These are phyloP conservation scores for Urocolius indicus DNA, from an alignment of 2,113 vertebrate genomes.

Conservation along the genomic window DNA sequence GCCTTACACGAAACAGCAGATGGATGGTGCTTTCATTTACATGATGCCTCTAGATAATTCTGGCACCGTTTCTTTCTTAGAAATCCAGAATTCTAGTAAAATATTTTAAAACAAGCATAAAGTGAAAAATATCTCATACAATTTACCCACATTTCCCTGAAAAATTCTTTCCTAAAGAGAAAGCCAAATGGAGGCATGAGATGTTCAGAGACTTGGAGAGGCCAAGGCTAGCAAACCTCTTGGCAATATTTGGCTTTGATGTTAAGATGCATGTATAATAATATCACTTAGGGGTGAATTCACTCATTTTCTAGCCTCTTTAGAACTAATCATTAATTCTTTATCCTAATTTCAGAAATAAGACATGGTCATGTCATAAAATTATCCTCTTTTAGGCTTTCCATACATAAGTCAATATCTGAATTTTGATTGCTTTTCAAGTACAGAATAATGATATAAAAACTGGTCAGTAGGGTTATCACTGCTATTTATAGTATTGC, in stretches of 20 bases:
- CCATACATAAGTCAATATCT: not conserved
- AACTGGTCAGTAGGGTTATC: not conserved
- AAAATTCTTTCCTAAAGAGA: not conserved
- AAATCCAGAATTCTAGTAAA: not conserved
- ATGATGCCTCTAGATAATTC: not conserved
- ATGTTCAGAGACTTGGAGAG: not conserved
- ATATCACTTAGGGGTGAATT: not conserved
- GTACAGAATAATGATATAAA: not conserved
- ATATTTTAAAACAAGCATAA: not conserved
- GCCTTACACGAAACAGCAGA: not conserved
- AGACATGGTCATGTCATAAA: slow-evolving; percentile 38
- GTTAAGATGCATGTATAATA: not conserved
- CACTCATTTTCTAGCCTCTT: not conserved
- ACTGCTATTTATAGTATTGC: not conserved
- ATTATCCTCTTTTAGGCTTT: slow-evolving; percentile 5
- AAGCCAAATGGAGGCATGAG: not conserved
- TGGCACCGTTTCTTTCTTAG: not conserved
- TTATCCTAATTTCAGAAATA: slow-evolving; percentile 51
- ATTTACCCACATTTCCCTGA: not conserved
- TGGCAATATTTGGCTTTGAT: not conserved
- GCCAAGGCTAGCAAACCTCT: not conserved
- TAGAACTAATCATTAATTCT: slow-evolving; percentile 19
- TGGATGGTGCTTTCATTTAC: not conserved
- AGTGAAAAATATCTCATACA: not conserved
- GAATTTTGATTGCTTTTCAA: not conserved